Percentiles rank a stretch among this genome's conserved stretches.
Evolutionary conservation across 2,888 invertebrate genomes (phyloP).

Genomic region (Lobophora halterata): DNA sequence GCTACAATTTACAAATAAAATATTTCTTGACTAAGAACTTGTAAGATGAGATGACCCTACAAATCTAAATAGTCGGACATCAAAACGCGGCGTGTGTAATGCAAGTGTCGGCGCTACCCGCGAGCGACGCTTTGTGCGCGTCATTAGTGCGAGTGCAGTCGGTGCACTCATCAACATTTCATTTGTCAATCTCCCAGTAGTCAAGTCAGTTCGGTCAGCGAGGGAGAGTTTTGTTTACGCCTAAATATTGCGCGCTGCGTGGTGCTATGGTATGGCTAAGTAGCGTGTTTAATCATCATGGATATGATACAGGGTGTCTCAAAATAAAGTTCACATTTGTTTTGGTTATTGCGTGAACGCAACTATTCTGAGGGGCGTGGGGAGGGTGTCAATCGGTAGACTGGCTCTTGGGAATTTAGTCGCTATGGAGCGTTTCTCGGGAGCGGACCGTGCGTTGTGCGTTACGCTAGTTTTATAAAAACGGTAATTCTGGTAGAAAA

Average conservation of each 20-base stretch:
- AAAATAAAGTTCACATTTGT: slow-evolving; percentile 11
- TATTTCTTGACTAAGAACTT: no score
- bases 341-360: slow-evolving; percentile 8
- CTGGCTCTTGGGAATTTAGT: slow-evolving; percentile 27
- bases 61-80: slow-evolving; percentile 12
- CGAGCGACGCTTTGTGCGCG: slow-evolving; percentile 45
- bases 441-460: slow-evolving; percentile 28
- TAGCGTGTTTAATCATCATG: no score
- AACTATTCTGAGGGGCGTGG: slow-evolving; percentile 10
- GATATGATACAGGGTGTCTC: slow-evolving; percentile 6
- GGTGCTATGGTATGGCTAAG: no score
- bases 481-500: slow-evolving; percentile 28
- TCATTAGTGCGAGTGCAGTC: slow-evolving; percentile 54
- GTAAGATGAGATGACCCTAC: slow-evolving; percentile 17
- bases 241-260: neutral
- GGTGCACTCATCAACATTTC: slow-evolving; percentile 60
- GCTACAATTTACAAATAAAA: no score
- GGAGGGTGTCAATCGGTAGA: slow-evolving; percentile 17
- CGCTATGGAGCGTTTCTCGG: slow-evolving; percentile 30
- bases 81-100: slow-evolving; percentile 25
- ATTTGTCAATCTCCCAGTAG: slow-evolving; percentile 60
- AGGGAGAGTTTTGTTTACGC: slow-evolving; percentile 17
- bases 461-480: slow-evolving; percentile 31
- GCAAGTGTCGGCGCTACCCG: slow-evolving; percentile 30
- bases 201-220: slow-evolving; percentile 26